Base-by-base conservation (phyloP, 2,113 vertebrate species). In the Notothenia coriiceps region DNA sequence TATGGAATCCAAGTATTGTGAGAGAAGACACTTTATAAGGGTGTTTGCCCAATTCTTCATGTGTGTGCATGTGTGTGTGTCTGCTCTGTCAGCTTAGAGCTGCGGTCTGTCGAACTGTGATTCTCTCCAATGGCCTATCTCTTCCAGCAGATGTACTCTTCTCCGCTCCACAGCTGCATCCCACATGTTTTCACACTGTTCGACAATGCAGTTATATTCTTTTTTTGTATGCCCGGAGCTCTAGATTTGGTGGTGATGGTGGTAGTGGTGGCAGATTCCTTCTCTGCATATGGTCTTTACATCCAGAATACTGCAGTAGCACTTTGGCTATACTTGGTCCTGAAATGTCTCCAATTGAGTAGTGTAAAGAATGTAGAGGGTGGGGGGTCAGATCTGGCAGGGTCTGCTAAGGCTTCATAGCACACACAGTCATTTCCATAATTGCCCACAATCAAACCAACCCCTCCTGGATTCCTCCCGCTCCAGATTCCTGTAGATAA, bases 381-480 rank as follows among this genome's bases (percentile, higher is more conserved):
- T 61, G 77, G 86, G 65, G 89, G 89, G 85, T 85, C 79, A 79
- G 64, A 90, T 89, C 85, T 91, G 85, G 89, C 81, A 87, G 79
- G 64, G 86, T 86, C 88, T 85, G 86, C 82, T 85, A 80, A 25
- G 66, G 86, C 85, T 92, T 91, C 87, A 89, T 82, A 86, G 81
- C 60, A 85, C 90, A 84, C 79, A 83, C 82, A 90, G 89, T 89
- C 88, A 91, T 95, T 94, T 94, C 93, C 93, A 93, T 92, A 93
- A 94, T 93, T 94, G 90, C 93, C 89, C 82, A 91, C 90, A 95
- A 93, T 94, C 94, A 93, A 93, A 95, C 93, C 88, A 91, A 83
- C 84, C 86, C 84, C 88, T 91, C 89, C 89, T 92, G 89, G 89
- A 94, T 94, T 94, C 91, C 90, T 89, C 83, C 68, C 71, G 68